Base-by-base conservation (phyloP, 2,888 invertebrate genomes). In the Polylopha cassiicola region DNA sequence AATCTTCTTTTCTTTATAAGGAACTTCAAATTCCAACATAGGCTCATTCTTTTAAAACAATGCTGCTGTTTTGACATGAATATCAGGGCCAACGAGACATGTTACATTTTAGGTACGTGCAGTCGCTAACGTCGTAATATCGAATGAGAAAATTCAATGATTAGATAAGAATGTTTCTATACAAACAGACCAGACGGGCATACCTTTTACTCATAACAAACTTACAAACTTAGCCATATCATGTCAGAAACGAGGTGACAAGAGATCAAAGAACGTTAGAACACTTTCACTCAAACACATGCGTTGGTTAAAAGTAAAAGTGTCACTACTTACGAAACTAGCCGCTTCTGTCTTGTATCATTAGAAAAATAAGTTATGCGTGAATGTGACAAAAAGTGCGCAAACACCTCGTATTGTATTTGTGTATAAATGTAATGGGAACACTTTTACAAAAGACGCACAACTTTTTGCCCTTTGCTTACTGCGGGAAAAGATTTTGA, bases 281-380 rank as follows among this genome's bases (percentile, higher is more conserved):
- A 53, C 53, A 61, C 65, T 65, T 66, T 66, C 65, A 39, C 46
- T 43, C 43, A 37, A 46, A 46, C 47, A 44, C 46, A 46, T 47
- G 47, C 50, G 42, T 53, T 50, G 46, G 53, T 53, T 48, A 56
- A 65, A 70, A 73, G 73, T 72, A 78, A 75, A 75, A 77, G 70
- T 76, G 71, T 65, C 66, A 70, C 41, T 36, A 21, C 61, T 68
- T 61, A 58, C 51, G 64, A 58, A 62, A 57, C 56, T n/a, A n/a
- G n/a, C 47, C 52, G 57, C 54, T 54, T 55, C 56, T 51, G 56
- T 61, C 46, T 38, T 41, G 30, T 50, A 44, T 47, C 48, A 48
- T 51, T 49, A 48, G 48, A 51, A 53, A 51, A 57, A 48, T 38
- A 47, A 48, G 41, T 50, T 53, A 39, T 31, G 28, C 47, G 42